Evolutionary conservation across 2,888 invertebrate genomes (phyloP), one percentile per base, ranked within the genome.

Genomic region (Drosophila nr. medialis): DNA sequence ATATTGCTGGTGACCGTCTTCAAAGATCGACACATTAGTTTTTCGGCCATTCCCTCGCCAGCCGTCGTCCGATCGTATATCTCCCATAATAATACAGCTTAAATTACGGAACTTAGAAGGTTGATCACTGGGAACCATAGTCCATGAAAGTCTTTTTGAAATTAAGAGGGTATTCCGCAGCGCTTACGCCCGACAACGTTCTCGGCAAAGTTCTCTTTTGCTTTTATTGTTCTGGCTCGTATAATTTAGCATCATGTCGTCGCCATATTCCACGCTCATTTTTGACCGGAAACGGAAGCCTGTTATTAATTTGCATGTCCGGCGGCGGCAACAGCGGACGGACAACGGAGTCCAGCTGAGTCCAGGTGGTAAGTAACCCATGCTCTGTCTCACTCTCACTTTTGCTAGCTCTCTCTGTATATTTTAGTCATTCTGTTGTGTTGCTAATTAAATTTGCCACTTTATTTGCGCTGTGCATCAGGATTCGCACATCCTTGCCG

Each of bases 261-360:
- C 58, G 73, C 69, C 55, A 71, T 75, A 62, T 75, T 63, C 27
- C 53, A 18, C 15, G 58, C 50, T 38, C 64, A 75, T 72, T 90
- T 88, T 82, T 85, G 82, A 81, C 81, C 89, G 90, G 88, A 87
- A 84, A 63, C 83, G 86, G 86, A 86, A 77, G 88, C 77, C 64
- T 86, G 90, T 89, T 89, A 87, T 87, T 86, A 86, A 86, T 86
- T 87, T 81, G 83, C 86, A 87, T 85, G 69, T 89, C 86, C 86
- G 85, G 64, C 69, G 54, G 59, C 71, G 55, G 56, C 65, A 18
- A 4, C 27, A n/a, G 32, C 24, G 54, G 21, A 24, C 45, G 15
- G 45, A 45, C 24, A 24, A 45, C 51, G 3, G 36, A 18, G 36
- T 38, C 36, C 32, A 32, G 10, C 24, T n/a, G 18, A 40, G 48